Conservation (phyloP, 2,113 vertebrate species). For the Clinocottus analis region DNA sequence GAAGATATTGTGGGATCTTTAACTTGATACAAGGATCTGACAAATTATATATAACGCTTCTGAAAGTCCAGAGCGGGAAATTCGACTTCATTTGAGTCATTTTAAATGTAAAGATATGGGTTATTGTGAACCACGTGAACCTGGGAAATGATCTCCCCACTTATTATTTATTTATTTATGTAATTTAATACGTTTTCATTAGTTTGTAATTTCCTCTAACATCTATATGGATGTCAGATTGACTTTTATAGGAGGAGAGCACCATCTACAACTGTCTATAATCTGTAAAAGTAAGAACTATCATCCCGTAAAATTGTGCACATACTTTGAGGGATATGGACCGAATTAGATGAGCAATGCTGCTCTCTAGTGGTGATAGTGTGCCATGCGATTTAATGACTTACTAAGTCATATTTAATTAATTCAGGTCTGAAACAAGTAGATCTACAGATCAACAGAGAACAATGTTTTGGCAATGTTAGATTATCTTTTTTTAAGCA, state of each 20-base stretch:
- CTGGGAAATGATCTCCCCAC: neutral
- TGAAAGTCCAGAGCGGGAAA: neutral
- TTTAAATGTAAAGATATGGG: neutral
- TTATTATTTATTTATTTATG: too few species aligned
- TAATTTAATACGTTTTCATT: neutral
- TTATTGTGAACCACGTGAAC: neutral
- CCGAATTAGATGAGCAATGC: conserved; percentile 39
- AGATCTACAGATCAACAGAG: neutral
- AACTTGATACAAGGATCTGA: neutral
- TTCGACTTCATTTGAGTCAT: neutral
- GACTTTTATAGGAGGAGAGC: neutral
- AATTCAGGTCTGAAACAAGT: neutral
- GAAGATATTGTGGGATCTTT: conserved; percentile 18
- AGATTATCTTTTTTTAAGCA: too few species aligned
- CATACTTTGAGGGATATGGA: neutral
- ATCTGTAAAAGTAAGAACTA: neutral
- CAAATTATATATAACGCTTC: neutral
- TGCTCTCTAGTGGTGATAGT: conserved; percentile 63
- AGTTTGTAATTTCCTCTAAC: neutral
- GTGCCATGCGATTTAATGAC: neutral
- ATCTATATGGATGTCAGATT: neutral
- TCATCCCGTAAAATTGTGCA: neutral
- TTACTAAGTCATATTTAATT: neutral
- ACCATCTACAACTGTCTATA: neutral
- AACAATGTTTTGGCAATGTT: neutral